phyloP scores from a whole-genome alignment of 1,140 invertebrate genomes.

The Formica exsecta region DNA sequence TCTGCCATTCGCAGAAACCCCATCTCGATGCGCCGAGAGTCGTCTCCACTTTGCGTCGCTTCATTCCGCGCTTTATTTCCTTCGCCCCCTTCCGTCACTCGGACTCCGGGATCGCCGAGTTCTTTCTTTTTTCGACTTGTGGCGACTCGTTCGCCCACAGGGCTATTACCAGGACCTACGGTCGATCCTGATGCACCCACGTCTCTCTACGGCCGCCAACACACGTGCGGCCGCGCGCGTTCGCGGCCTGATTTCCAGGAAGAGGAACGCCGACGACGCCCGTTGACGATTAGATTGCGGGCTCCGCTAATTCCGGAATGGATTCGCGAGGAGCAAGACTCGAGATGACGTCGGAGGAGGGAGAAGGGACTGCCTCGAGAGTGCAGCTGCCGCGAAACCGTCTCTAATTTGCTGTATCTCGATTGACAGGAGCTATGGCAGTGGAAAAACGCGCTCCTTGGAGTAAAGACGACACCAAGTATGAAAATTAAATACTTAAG shows the following conservation, averaged over 20 bases:
- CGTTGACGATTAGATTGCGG: constrained; percentile 82
- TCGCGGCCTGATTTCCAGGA: constrained; percentile 81
- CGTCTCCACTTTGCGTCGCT: constrained; percentile 11
- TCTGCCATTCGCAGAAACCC: background rate
- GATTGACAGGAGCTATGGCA: constrained; percentile 6
- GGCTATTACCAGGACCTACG: constrained; percentile 71
- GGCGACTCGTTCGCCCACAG: constrained; percentile 79
- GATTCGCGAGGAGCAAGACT: constrained; percentile 71
- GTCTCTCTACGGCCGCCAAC: constrained; percentile 55
- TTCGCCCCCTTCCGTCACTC: constrained; percentile 26
- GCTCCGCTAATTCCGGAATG: constrained; percentile 67
- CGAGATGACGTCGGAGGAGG: background rate
- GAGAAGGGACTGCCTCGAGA: background rate
- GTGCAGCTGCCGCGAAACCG: constrained; percentile 25
- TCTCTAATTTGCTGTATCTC: constrained; percentile 20
- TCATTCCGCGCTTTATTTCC: constrained; percentile 43
- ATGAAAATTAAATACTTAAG: background rate
- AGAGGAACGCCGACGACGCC: constrained; percentile 76
- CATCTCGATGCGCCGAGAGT: background rate
- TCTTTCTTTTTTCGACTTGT: constrained; percentile 71
- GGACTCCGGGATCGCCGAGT: constrained; percentile 48
- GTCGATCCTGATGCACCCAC: constrained; percentile 68
- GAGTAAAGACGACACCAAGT: background rate
- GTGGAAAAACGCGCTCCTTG: background rate
- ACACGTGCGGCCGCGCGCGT: constrained; percentile 28